Base-by-base conservation (phyloP, 2,797 vertebrate species). In the Microctenopoma steveboyesi region DNA sequence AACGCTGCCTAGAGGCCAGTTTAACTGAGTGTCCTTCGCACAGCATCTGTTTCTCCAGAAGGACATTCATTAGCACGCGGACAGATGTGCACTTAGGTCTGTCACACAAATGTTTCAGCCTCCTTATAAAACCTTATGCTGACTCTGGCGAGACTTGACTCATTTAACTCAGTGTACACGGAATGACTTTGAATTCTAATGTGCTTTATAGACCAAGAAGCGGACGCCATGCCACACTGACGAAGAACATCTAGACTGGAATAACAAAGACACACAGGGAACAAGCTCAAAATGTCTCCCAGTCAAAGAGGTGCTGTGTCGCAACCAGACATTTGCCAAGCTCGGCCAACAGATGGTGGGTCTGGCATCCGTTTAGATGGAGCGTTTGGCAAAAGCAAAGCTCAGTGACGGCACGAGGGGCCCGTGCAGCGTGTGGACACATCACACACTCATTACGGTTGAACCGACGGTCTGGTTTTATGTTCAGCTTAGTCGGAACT, bases 271-370 rank as follows among this genome's bases (percentile, higher is more conserved):
- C 46, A 25, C 59, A 49, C n/a, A 0, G 1, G 35, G 61, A 57
- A 82, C 63, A 3, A 3, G 43, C 53, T 81, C 71, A 81, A 82
- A 81, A 88, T 87, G 77, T 77, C 72, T 83, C 69, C 73, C 57
- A 43, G 14, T 87, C 66, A 84, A 70, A 78, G 64, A 74, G 63
- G 28, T 62, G 57, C 69, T 74, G 56, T 83, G 83, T 82, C 78
- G 79, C 54, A 63, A 65, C 58, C 62, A 58, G 68, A 78, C 63
- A 66, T 79, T 81, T 85, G 48, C 76, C 64, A 37, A 64, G 35
- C 62, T 81, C 67, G 56, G 70, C 84, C 79, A 78, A 86, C 86
- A 91, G 86, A 89, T 86, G 88, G 89, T 83, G 84, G 84, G 72
- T 85, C 83, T 88, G 85, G 81, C 84, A 73, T 79, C 77, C 47